phyloP scores from a whole-genome alignment of 2,888 invertebrate species.

The Beris chalybata region DNA sequence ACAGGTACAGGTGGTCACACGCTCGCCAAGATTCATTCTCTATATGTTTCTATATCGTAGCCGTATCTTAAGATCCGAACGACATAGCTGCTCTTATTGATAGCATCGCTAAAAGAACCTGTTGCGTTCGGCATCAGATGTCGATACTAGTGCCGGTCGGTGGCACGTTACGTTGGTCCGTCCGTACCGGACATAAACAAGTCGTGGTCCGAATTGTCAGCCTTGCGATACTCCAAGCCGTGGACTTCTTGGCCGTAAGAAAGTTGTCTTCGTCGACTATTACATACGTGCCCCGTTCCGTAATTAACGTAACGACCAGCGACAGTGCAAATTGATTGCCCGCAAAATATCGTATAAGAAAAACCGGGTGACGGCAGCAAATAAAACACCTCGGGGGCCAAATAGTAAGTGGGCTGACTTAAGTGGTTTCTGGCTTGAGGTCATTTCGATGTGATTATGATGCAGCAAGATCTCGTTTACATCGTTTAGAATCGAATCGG shows the following conservation, averaged over 20 bases:
- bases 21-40: no score
- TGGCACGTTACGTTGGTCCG: no score
- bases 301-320: not conserved
- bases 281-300: no score
- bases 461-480: not conserved
- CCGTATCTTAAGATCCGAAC: conserved; percentile 7
- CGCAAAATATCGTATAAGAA: not conserved
- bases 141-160: not conserved
- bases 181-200: not conserved
- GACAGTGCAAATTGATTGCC: conserved; percentile 1
- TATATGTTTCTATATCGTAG: not conserved
- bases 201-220: conserved; percentile 18
- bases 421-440: not conserved
- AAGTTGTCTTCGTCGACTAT: not conserved
- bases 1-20: conserved; percentile 15
- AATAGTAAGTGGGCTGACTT: conserved; percentile 2
- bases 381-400: not conserved
- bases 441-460: no score
- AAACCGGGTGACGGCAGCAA: not conserved
- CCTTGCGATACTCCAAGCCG: not conserved
- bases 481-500: not conserved
- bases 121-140: not conserved
- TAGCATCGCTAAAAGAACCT: conserved; percentile 6
- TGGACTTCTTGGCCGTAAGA: not conserved
- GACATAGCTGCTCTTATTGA: conserved; percentile 1